A percentile compares a stretch with the other conserved stretches of the same genome.
These are phyloP conservation scores for Phyllostomus discolor DNA, from an alignment of 2,113 vertebrate genomes.

Conservation along the genomic window DNA sequence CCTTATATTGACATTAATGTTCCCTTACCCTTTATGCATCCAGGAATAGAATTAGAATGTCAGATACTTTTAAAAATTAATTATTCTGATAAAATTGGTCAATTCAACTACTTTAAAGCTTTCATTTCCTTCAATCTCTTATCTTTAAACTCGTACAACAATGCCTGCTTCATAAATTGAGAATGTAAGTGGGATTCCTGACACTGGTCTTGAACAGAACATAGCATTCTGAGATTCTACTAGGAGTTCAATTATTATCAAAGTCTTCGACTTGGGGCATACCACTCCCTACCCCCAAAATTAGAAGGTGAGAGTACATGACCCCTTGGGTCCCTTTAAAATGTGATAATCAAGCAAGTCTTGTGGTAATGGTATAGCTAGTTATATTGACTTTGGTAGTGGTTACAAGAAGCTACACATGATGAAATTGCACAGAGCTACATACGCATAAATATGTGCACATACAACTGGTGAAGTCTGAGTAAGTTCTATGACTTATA, in stretches of 20 bases:
- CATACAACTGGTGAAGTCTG: background rate
- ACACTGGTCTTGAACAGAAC: background rate
- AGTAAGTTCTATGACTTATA: background rate
- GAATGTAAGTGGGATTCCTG: background rate
- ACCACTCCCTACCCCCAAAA: background rate
- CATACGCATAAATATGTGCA: background rate
- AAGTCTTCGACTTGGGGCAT: background rate
- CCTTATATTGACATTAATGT: background rate
- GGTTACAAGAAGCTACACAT: background rate
- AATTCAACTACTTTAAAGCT: background rate
- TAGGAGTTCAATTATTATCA: background rate
- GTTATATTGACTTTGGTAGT: background rate
- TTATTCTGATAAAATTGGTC: background rate
- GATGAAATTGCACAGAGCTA: background rate
- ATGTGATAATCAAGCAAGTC: background rate
- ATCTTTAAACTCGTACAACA: background rate
- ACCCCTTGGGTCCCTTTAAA: background rate
- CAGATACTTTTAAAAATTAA: background rate
- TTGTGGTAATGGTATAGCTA: background rate
- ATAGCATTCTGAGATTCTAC: background rate
- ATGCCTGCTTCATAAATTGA: background rate
- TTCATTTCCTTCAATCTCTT: background rate
- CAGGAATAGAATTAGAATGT: background rate
- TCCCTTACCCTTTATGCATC: background rate
- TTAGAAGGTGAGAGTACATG: background rate